Conservation (phyloP, 2,888 invertebrate genomes). For the Andrena bucephala region DNA sequence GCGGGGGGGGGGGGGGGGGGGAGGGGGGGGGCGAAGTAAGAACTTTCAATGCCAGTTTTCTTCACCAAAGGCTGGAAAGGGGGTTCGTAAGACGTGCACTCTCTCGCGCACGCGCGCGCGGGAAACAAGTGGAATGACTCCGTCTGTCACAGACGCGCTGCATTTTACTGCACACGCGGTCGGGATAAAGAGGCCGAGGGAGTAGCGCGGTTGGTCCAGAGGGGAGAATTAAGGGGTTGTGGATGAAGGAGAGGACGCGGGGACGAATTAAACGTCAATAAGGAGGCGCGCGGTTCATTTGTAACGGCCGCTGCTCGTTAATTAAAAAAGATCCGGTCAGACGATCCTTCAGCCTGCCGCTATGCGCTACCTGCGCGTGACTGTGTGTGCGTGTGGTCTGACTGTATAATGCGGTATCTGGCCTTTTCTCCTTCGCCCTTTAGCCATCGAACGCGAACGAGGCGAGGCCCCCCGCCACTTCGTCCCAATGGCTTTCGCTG, state of each 20-base stretch:
- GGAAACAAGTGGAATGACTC: conserved; percentile 30
- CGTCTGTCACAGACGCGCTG: conserved; percentile 8
- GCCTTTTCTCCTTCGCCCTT: conserved; percentile 35
- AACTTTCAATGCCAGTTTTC: conserved; percentile 69
- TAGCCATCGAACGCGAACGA: conserved; percentile 51
- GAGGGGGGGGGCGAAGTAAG: conserved; percentile 70
- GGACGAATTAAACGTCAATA: conserved; percentile 77
- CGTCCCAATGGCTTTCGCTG: conserved; percentile 78
- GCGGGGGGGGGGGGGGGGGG: conserved; percentile 26
- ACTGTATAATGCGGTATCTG: conserved; percentile 38
- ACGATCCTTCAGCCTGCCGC: conserved; percentile 28
- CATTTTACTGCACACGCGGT: conserved; percentile 20
- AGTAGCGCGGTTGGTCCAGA: background rate
- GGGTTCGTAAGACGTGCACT: conserved; percentile 43
- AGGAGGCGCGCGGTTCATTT: conserved; percentile 75
- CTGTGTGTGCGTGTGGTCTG: conserved; percentile 4
- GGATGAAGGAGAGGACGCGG: conserved; percentile 34
- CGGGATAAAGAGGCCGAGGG: conserved; percentile 36
- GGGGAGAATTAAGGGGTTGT: conserved; percentile 7
- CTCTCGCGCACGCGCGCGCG: conserved; percentile 16
- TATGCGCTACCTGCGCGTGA: conserved; percentile 16
- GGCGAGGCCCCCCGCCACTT: conserved; percentile 46
- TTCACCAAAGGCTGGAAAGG: conserved; percentile 42
- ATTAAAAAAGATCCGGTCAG: conserved; percentile 68
- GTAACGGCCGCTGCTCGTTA: conserved; percentile 72